Evolutionary conservation across 2,888 invertebrate genomes (phyloP).

Genomic region (Diadegma fenestrale): DNA sequence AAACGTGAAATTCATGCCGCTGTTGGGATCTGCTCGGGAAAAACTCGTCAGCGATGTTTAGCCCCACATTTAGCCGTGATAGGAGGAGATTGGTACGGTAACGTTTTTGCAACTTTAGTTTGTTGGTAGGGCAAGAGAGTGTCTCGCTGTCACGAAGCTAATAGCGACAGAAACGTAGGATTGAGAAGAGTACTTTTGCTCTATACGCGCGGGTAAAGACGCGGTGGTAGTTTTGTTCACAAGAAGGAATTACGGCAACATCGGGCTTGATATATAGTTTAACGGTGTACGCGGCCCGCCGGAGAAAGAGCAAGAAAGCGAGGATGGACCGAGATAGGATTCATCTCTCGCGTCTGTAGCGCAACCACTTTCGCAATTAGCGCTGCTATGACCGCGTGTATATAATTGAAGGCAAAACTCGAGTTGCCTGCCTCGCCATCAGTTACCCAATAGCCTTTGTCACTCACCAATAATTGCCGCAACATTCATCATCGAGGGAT

Average conservation of each 20-base stretch:
- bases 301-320: slow-evolving; percentile 14
- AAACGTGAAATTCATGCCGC: not conserved
- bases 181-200: slow-evolving; percentile 16
- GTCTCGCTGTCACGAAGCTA: slow-evolving; percentile 32
- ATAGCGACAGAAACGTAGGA: slow-evolving; percentile 30
- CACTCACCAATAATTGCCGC: slow-evolving; percentile 39
- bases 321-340: slow-evolving; percentile 32
- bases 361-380: slow-evolving; percentile 65
- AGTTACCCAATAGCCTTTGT: slow-evolving; percentile 61
- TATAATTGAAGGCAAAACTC: slow-evolving; percentile 63
- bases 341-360: slow-evolving; percentile 38
- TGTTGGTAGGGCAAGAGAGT: slow-evolving; percentile 2
- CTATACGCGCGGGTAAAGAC: not conserved
- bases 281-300: not conserved
- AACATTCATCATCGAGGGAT: slow-evolving; percentile 27
- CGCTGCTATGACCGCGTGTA: slow-evolving; percentile 41
- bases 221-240: slow-evolving; percentile 21
- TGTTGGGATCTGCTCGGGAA: not conserved
- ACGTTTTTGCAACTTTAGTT: slow-evolving; percentile 13
- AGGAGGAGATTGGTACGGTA: slow-evolving; percentile 42
- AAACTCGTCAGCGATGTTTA: not conserved
- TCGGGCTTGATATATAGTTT: slow-evolving; percentile 33
- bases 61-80: slow-evolving; percentile 19
- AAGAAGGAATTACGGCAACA: slow-evolving; percentile 57
- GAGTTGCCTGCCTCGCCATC: slow-evolving; percentile 35